These are phyloP conservation scores for Wasmannia auropunctata DNA, from an alignment of 1,140 invertebrate species.

Conservation along the genomic window DNA sequence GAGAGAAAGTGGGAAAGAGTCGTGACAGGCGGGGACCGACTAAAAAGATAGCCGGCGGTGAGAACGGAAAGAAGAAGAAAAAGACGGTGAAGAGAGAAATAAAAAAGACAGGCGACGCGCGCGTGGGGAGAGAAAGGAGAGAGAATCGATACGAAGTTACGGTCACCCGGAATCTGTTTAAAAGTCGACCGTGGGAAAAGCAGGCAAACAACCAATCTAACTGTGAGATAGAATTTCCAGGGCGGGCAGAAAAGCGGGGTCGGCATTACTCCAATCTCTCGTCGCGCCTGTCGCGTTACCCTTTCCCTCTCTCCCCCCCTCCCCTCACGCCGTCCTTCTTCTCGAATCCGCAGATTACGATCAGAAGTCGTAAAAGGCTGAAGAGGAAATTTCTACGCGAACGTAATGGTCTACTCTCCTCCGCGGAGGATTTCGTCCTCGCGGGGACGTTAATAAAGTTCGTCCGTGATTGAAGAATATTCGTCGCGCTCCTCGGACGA, in stretches of 20 bases:
- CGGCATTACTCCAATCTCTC: constrained; percentile 15
- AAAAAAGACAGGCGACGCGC: background rate
- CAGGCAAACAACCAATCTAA: constrained; percentile 66
- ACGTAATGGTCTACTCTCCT: constrained; percentile 44
- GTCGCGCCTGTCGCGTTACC: background rate
- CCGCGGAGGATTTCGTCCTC: constrained; percentile 23
- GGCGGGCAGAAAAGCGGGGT: background rate
- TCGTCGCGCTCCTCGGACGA: background rate
- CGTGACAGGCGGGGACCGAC: background rate
- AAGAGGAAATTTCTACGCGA: constrained; percentile 57
- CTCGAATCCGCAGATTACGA: constrained; percentile 28
- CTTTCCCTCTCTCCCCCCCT: background rate
- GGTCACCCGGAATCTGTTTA: constrained; percentile 69
- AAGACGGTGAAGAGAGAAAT: constrained; percentile 27
- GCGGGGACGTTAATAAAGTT: constrained; percentile 37
- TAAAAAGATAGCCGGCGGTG: background rate
- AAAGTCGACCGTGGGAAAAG: constrained; percentile 52
- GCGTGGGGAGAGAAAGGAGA: no score
- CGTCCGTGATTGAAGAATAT: constrained; percentile 39
- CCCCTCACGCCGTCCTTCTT: background rate
- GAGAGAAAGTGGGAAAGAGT: background rate
- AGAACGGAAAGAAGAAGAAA: background rate
- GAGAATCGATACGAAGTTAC: constrained; percentile 70
- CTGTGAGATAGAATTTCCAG: constrained; percentile 61
- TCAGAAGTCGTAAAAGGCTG: constrained; percentile 46